Evolutionary conservation across 2,888 invertebrate genomes (phyloP).

Genomic region (Synanthedon tipuliformis): DNA sequence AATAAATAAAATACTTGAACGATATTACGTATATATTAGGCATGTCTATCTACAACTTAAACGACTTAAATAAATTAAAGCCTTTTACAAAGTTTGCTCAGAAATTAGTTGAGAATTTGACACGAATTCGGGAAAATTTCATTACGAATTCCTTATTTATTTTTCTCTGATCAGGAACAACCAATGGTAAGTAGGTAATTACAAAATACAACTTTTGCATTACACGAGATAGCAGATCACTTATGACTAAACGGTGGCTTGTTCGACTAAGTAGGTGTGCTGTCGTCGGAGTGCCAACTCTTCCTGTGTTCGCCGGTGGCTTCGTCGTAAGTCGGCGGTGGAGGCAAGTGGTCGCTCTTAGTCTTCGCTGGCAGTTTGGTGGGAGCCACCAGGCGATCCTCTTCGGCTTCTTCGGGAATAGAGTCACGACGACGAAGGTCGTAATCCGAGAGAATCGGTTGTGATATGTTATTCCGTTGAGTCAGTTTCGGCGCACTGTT

Average conservation of each 20-base stretch:
- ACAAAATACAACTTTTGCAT: not conserved
- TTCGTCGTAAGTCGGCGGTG: conserved; percentile 55
- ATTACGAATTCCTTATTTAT: not conserved
- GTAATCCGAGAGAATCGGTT: conserved; percentile 70
- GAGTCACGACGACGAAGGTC: conserved; percentile 70
- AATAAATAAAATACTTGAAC: not conserved
- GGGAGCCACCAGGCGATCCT: conserved; percentile 40
- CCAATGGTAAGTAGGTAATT: too few relatives aligned
- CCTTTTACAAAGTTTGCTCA: conserved; percentile 30
- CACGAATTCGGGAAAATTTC: not conserved
- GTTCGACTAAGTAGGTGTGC: conserved; percentile 45
- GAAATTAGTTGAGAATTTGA: not conserved
- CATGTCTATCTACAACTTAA: conserved; percentile 15
- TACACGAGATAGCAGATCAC: not conserved
- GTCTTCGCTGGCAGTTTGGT: conserved; percentile 41
- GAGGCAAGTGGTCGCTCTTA: conserved; percentile 46
- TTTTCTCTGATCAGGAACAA: too few relatives aligned
- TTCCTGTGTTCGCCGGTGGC: conserved; percentile 54
- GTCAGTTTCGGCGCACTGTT: conserved; percentile 74
- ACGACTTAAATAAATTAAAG: conserved; percentile 44
- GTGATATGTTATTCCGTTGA: conserved; percentile 71
- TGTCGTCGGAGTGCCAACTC: conserved; percentile 67
- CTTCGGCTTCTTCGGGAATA: conserved; percentile 73
- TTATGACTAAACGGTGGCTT: not conserved
- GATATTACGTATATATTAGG: not conserved